Conservation (phyloP, 2,113 vertebrate genomes). For the Sceloporus tristichus region DNA sequence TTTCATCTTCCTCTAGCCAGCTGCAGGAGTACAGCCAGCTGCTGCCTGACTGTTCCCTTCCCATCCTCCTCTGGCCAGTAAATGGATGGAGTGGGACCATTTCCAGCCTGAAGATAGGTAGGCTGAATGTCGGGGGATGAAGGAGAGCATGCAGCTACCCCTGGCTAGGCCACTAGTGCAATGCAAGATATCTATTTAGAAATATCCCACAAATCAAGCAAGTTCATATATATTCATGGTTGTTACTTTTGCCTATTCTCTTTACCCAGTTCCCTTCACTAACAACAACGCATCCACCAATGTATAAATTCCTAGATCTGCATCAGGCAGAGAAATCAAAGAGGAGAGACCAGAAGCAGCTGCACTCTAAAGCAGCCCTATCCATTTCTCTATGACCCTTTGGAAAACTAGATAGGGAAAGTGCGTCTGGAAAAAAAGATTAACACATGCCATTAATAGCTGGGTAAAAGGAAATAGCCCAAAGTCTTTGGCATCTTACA, state of each 20-base stretch:
- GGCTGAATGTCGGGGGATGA: no score
- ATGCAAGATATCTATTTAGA: no score
- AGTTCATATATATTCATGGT: not conserved
- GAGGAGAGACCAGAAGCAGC: conserved; percentile 8
- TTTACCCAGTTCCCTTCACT: not conserved
- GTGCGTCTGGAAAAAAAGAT: conserved; percentile 13
- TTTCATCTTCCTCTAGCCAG: no score
- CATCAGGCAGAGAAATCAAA: conserved; percentile 3
- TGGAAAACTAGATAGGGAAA: conserved; percentile 25
- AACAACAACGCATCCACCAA: not conserved
- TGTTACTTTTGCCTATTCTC: not conserved
- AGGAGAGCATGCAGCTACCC: no score
- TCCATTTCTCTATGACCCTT: conserved; percentile 11
- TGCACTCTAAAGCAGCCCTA: conserved; percentile 26
- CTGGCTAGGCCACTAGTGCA: no score
- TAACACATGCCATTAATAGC: conserved; percentile 27
- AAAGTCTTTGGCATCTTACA: conserved; percentile 21
- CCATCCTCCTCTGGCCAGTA: no score
- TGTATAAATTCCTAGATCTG: not conserved
- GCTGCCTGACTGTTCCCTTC: no score
- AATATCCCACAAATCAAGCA: not conserved
- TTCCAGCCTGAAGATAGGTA: no score
- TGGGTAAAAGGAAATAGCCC: conserved; percentile 32
- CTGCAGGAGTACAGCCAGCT: no score
- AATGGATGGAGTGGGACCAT: no score